Percentiles rank a stretch among this genome's conserved stretches.
These are phyloP conservation scores for Ursus arctos DNA, from an alignment of 2,113 vertebrate species.

Conservation along the genomic window DNA sequence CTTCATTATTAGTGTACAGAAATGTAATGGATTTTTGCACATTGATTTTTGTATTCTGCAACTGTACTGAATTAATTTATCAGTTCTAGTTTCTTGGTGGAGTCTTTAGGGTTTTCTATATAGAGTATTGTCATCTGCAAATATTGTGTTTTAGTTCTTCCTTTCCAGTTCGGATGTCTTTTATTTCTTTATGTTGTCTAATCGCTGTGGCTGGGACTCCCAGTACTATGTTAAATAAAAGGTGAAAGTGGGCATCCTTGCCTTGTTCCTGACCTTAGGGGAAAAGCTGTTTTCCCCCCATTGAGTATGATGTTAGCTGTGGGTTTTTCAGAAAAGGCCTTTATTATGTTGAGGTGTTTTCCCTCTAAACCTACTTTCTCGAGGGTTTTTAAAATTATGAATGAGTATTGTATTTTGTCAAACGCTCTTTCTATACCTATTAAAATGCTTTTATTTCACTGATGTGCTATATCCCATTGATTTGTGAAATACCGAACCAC, in stretches of 20 bases:
- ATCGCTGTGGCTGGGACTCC: background rate
- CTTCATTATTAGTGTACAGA: background rate
- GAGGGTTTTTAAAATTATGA: background rate
- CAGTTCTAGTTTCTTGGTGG: background rate
- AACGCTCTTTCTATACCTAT: background rate
- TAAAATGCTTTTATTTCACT: background rate
- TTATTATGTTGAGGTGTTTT: background rate
- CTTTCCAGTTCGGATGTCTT: background rate
- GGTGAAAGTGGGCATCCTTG: background rate
- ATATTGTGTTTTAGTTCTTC: background rate
- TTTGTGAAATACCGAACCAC: background rate
- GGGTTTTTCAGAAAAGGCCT: background rate
- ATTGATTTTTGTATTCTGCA: background rate
- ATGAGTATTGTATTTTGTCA: background rate
- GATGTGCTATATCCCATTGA: background rate
- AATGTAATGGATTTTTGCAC: background rate
- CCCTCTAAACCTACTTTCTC: background rate
- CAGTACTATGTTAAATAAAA: background rate
- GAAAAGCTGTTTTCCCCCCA: background rate
- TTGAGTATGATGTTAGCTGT: background rate
- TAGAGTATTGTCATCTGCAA: background rate
- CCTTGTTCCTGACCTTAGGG: background rate
- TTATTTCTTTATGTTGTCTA: background rate
- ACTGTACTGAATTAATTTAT: background rate
- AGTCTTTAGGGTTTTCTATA: background rate